A percentile compares a stretch with the other conserved stretches of the same genome.
Conservation (phyloP, 2,888 invertebrate genomes). For the Prenolepis imparis region DNA sequence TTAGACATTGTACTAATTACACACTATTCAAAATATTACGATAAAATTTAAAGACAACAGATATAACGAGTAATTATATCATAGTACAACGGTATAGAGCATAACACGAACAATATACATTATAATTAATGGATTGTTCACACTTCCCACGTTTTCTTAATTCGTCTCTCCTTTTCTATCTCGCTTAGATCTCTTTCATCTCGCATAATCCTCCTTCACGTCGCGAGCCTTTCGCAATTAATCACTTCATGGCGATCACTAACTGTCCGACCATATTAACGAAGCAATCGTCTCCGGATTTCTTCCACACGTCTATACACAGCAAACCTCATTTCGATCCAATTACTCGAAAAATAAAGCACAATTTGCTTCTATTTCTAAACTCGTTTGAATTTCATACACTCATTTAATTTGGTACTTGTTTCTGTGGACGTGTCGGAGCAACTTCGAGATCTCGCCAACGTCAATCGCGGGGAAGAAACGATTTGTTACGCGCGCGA, state of each 20-base stretch:
- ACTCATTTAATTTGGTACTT: constrained; percentile 10
- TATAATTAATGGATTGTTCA: constrained; percentile 80
- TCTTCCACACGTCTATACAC: constrained; percentile 40
- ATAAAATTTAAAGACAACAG: background rate
- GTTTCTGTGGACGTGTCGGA: background rate
- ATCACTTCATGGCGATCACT: constrained; percentile 77
- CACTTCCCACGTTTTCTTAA: constrained; percentile 78
- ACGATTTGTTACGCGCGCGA: constrained; percentile 70
- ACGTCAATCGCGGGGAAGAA: constrained; percentile 18
- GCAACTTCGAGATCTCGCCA: constrained; percentile 1
- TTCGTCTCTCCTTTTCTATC: constrained; percentile 47
- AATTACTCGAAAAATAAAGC: constrained; percentile 11
- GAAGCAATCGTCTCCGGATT: constrained; percentile 70
- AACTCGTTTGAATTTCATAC: background rate
- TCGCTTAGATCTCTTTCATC: constrained; percentile 17
- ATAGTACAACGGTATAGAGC: background rate
- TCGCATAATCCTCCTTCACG: constrained; percentile 35
- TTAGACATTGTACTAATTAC: background rate
- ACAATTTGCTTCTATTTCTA: background rate
- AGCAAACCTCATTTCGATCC: constrained; percentile 3
- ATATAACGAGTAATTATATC: background rate
- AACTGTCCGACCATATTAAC: constrained; percentile 71
- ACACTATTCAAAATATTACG: background rate
- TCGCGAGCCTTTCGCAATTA: constrained; percentile 76
- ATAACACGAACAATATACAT: constrained; percentile 45